Conservation (phyloP, 2,888 invertebrate genomes). For the Electrophaes corylata region DNA sequence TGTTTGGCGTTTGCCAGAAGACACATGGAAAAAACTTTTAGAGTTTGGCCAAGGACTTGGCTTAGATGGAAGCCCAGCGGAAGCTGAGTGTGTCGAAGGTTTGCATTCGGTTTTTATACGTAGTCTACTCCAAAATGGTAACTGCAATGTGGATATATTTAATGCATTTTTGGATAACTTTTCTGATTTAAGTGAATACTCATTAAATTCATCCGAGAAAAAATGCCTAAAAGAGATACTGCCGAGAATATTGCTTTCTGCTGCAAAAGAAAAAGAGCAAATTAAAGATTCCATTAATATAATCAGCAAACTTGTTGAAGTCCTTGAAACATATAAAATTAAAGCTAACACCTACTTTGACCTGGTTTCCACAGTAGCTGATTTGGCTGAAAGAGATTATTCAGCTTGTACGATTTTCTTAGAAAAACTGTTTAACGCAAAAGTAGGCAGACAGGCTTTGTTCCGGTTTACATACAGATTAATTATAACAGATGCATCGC, state of each 20-base stretch:
- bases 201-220: conserved; percentile 50
- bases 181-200: conserved; percentile 55
- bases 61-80: conserved; percentile 54
- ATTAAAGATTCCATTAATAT: conserved; percentile 25
- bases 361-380: conserved; percentile 42
- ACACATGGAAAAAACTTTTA: conserved; percentile 56
- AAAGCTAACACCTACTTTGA: conserved; percentile 42
- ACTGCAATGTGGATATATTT: conserved; percentile 41
- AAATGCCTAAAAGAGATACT: conserved; percentile 39
- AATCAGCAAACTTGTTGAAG: conserved; percentile 48
- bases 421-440: conserved; percentile 46
- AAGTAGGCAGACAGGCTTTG: conserved; percentile 55
- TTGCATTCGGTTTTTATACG: conserved; percentile 63
- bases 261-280: conserved; percentile 37
- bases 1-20: conserved; percentile 60
- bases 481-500: conserved; percentile 53
- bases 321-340: conserved; percentile 49
- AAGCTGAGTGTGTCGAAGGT: conserved; percentile 59
- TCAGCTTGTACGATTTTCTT: conserved; percentile 42
- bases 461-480: conserved; percentile 52
- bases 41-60: conserved; percentile 60
- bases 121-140: conserved; percentile 45
- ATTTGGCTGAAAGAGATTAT: conserved; percentile 43
- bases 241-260: conserved; percentile 42
- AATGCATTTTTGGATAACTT: conserved; percentile 52